phyloP scores from a whole-genome alignment of 2,113 vertebrate species.

The Gobius niger region DNA sequence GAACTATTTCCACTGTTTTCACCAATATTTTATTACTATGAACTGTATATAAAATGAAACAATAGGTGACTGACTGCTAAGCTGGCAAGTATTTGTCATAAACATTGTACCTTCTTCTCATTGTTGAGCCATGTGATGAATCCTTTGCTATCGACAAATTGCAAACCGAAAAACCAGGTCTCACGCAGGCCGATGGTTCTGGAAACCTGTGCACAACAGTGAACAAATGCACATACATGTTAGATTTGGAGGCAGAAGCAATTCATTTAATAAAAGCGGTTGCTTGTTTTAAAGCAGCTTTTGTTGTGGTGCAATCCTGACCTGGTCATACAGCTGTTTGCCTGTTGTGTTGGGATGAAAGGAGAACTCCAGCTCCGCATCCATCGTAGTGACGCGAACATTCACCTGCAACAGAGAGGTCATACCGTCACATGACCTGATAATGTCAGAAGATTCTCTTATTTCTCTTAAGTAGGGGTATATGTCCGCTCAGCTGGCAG shows the following conservation, averaged over 20 bases:
- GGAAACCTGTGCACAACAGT: constrained; percentile 79
- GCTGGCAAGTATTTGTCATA: background rate
- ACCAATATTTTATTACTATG: no score
- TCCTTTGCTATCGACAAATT: constrained; percentile 89
- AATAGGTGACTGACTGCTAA: no score
- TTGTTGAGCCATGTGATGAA: constrained; percentile 88
- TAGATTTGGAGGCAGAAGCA: no score
- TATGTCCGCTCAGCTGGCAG: no score
- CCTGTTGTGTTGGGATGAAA: constrained; percentile 92
- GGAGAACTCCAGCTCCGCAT: constrained; percentile 97
- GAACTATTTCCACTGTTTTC: no score
- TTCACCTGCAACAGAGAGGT: constrained; percentile 81
- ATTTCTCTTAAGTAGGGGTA: no score
- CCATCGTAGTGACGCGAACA: constrained; percentile 93
- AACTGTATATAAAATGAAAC: no score
- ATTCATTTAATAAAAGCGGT: no score
- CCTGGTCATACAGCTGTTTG: constrained; percentile 96
- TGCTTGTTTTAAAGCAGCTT: background rate
- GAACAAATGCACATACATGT: background rate
- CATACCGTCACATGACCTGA: constrained; percentile 11
- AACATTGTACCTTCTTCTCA: constrained; percentile 87
- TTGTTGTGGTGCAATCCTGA: constrained; percentile 52
- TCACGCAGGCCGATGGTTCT: constrained; percentile 94
- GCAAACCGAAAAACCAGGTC: constrained; percentile 96
- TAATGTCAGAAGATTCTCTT: background rate